phyloP scores from a whole-genome alignment of 1,140 invertebrate species.

The Galleria mellonella region DNA sequence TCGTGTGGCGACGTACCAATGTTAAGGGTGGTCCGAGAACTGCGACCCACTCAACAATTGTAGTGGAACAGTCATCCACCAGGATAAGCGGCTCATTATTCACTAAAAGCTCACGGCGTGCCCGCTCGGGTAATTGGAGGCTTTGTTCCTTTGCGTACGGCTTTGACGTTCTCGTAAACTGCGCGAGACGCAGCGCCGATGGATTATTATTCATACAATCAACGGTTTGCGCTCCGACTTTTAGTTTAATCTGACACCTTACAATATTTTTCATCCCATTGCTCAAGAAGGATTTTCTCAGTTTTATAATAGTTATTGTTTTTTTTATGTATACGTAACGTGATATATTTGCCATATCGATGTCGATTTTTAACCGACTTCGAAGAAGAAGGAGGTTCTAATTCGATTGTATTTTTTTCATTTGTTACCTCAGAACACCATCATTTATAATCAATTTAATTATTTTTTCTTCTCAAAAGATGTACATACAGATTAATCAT shows the following conservation, averaged over 20 bases:
- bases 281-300: too few relatives aligned
- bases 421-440: too few relatives aligned
- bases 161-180: slow-evolving; percentile 51
- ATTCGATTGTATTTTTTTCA: too few relatives aligned
- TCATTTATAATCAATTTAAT: too few relatives aligned
- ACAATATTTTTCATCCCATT: too few relatives aligned
- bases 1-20: background rate
- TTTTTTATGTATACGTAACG: too few relatives aligned
- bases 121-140: slow-evolving; percentile 64
- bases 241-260: slow-evolving; percentile 51
- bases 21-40: slow-evolving; percentile 32
- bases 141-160: slow-evolving; percentile 59
- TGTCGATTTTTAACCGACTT: too few relatives aligned
- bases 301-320: too few relatives aligned
- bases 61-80: slow-evolving; percentile 51
- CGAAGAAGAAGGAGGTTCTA: too few relatives aligned
- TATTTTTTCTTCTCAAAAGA: too few relatives aligned
- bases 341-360: too few relatives aligned
- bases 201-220: slow-evolving; percentile 60
- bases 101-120: slow-evolving; percentile 70
- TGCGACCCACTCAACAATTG: slow-evolving; percentile 50
- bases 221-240: slow-evolving; percentile 35
- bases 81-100: slow-evolving; percentile 69
- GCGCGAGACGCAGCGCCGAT: slow-evolving; percentile 28
- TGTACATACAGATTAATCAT: too few relatives aligned